Conservation (phyloP, 2,888 invertebrate species). For the Tetragonula carbonaria region DNA sequence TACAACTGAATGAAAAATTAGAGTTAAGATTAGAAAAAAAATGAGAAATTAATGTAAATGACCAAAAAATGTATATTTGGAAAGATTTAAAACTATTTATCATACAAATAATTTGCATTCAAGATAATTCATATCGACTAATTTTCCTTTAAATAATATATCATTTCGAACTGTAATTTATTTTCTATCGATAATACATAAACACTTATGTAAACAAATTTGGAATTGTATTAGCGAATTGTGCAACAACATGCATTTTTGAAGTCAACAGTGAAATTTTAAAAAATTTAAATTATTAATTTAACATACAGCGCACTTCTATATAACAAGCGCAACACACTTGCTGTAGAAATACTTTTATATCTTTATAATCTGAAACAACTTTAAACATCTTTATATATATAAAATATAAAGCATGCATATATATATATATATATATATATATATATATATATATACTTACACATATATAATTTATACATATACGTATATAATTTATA, state of each 20-base stretch:
- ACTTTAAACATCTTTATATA: background rate
- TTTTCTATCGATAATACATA: background rate
- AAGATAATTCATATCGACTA: background rate
- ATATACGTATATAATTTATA: no score
- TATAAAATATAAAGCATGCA: no score
- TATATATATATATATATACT: no score
- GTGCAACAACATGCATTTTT: background rate
- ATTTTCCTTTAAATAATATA: background rate
- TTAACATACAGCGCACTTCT: background rate
- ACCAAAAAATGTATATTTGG: background rate
- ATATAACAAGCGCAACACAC: background rate
- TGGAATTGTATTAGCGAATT: background rate
- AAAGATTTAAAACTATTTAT: background rate
- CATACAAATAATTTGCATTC: background rate
- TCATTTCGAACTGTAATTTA: background rate
- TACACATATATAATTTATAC: no score
- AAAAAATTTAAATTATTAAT: background rate
- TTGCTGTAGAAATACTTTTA: background rate
- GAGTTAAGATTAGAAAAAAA: background rate
- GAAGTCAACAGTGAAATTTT: background rate
- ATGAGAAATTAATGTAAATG: background rate
- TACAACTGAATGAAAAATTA: background rate
- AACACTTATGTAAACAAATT: background rate
- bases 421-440: no score
- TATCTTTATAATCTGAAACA: background rate